Percentiles rank a stretch among this genome's conserved stretches.
Evolutionary conservation across 2,797 vertebrate genomes (phyloP).

Genomic region (Rallus crepitans): DNA sequence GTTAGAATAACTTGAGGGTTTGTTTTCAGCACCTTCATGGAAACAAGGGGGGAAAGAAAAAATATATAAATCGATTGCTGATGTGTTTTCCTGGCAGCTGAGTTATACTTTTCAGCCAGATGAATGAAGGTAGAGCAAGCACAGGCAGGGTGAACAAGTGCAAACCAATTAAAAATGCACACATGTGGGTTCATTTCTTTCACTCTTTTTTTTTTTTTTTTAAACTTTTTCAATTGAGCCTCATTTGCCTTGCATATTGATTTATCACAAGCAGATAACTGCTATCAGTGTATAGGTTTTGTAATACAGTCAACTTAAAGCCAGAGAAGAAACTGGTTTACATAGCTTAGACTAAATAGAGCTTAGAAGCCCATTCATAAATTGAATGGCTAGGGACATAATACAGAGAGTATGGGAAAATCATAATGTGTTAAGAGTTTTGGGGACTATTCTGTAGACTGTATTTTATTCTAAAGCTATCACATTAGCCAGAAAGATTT

Average conservation of each 20-base stretch:
- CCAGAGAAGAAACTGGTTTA: background rate
- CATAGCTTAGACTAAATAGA: background rate
- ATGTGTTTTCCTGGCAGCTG: conserved; percentile 9
- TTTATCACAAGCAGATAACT: background rate
- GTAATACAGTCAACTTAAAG: background rate
- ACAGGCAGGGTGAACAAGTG: conserved; percentile 9
- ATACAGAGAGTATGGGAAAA: background rate
- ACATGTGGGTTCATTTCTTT: background rate
- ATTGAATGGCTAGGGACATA: background rate
- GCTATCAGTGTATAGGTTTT: background rate
- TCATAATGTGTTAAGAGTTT: background rate
- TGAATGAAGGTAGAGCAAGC: conserved; percentile 27
- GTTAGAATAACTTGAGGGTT: background rate
- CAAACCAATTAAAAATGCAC: background rate
- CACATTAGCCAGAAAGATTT: background rate
- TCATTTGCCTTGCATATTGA: background rate
- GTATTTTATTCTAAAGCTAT: background rate
- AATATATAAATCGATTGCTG: background rate
- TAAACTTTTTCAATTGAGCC: background rate
- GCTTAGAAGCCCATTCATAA: background rate
- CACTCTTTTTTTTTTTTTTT: background rate
- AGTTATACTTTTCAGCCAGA: background rate
- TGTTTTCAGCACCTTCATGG: conserved; percentile 13
- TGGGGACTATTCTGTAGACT: background rate
- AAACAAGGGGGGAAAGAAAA: background rate